Base-by-base conservation (phyloP, 1,140 invertebrate genomes). In the Drosophila nigrodunni region DNA sequence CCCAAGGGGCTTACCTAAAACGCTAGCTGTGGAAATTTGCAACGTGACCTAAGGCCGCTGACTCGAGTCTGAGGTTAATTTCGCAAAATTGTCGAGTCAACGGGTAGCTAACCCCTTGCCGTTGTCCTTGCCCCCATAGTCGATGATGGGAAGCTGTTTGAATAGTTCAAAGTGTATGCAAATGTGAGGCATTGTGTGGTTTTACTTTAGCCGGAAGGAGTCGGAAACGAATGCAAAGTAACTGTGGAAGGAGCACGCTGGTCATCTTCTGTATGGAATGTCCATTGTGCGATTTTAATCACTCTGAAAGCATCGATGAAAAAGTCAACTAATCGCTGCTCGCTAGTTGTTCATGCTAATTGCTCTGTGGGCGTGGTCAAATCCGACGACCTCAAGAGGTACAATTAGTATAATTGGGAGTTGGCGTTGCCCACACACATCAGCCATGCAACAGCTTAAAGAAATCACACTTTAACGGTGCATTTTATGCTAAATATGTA, bases 81-180 rank as follows among this genome's bases (percentile, higher is more conserved):
- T 89, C 55, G 86, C 78, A 89, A 89, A 89, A 89, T 89, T 89
- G 86, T 89, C 85, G 85, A 89, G 85, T 89, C 85, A 89, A 90
- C 85, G 85, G 61, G 75, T 85, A 75, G 41, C 55, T 35, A 58
- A 68, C 49, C 44, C 52, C 21, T 3, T 15, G 10, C 43, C 60
- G 34, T 5, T 21, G 18, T 37, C 46, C 18, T 7, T 30, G 7
- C 34, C 13, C 25, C 11, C 60, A 30, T 37, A 9, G 15, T 15
- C 10, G 25, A 55, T 55, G 35, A 30, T 21, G n/a, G 2, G 9
- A 1, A 58, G 49, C 67, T 68, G 71, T 74, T 78, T 75, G 78
- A 86, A 78, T 80, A 80, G 82, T 86, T 86, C 78, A 78, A 78
- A 86, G 82, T 86, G 82, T 78, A 86, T 86, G 82, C 82, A 86